phyloP scores from a whole-genome alignment of 2,797 vertebrate species.

The Syngnathus rostellatus region DNA sequence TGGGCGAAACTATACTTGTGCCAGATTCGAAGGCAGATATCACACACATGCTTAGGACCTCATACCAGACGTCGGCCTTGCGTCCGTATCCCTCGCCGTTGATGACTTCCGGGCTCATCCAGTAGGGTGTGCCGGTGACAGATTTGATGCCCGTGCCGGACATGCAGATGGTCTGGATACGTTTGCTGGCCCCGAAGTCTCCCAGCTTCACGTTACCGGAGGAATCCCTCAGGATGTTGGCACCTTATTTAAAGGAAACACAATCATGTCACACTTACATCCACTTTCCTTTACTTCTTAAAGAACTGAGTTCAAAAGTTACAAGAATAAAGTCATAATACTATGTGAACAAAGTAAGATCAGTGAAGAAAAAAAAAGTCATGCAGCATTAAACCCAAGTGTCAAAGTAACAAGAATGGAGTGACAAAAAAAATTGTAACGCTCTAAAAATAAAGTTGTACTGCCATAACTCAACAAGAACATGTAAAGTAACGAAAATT shows the following conservation, averaged over 20 bases:
- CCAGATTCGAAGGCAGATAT: background rate
- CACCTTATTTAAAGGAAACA: slow-evolving; percentile 65
- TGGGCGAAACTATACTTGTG: too few relatives aligned
- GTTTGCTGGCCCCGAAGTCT: slow-evolving; percentile 90
- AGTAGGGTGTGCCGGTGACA: slow-evolving; percentile 90
- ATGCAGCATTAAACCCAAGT: too few relatives aligned
- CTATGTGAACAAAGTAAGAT: too few relatives aligned
- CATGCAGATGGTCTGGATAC: slow-evolving; percentile 92
- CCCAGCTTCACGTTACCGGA: slow-evolving; percentile 90
- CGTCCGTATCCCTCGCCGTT: slow-evolving; percentile 88
- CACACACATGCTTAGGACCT: background rate
- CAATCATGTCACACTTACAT: background rate
- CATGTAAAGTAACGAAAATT: background rate
- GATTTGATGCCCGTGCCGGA: slow-evolving; percentile 90
- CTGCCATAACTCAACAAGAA: background rate
- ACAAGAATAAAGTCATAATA: background rate
- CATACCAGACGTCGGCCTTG: slow-evolving; percentile 89
- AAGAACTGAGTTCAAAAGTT: background rate
- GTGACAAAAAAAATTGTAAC: background rate
- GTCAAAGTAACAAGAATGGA: too few relatives aligned
- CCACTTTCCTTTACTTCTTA: background rate
- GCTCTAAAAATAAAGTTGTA: background rate
- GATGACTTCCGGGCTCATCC: slow-evolving; percentile 93
- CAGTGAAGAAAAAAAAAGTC: too few relatives aligned
- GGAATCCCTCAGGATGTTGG: slow-evolving; percentile 88